A percentile compares a stretch with the other conserved stretches of the same genome.
Conservation (phyloP, 2,797 vertebrate genomes). For the Etheostoma nigrum region DNA sequence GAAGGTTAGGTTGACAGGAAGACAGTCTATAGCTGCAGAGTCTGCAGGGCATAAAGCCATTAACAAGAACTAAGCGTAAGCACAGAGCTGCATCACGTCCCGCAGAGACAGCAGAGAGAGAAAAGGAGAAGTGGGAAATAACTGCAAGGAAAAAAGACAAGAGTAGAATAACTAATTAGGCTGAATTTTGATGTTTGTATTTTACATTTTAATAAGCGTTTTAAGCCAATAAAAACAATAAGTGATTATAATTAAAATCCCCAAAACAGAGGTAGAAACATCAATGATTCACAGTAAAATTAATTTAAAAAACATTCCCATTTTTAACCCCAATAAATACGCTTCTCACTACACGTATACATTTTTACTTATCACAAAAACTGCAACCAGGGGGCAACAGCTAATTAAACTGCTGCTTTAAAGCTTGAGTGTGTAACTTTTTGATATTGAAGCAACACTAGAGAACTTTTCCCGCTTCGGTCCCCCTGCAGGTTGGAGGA, state of each 20-base stretch:
- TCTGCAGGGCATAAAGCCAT: constrained; percentile 47
- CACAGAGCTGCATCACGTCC: constrained; percentile 9
- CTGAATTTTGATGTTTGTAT: background rate
- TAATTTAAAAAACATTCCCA: background rate
- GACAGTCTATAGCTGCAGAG: constrained; percentile 28
- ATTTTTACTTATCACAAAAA: background rate
- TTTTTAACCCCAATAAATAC: background rate
- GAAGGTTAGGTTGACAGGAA: constrained; percentile 31
- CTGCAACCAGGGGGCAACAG: background rate
- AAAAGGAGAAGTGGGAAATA: background rate
- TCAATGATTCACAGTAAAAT: background rate
- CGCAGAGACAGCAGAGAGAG: background rate
- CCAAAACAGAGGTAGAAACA: background rate
- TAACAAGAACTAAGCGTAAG: constrained; percentile 32
- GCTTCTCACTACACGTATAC: background rate
- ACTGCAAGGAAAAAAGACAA: background rate
- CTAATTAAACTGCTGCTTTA: background rate
- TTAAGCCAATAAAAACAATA: constrained; percentile 4
- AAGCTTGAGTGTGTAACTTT: background rate
- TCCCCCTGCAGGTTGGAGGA: no score
- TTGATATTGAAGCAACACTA: no score
- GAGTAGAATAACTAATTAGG: background rate
- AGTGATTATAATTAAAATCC: background rate
- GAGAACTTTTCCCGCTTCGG: no score
- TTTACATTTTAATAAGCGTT: background rate